Base-by-base conservation (phyloP, 2,797 vertebrate species). In the Hoplostethus atlanticus region DNA sequence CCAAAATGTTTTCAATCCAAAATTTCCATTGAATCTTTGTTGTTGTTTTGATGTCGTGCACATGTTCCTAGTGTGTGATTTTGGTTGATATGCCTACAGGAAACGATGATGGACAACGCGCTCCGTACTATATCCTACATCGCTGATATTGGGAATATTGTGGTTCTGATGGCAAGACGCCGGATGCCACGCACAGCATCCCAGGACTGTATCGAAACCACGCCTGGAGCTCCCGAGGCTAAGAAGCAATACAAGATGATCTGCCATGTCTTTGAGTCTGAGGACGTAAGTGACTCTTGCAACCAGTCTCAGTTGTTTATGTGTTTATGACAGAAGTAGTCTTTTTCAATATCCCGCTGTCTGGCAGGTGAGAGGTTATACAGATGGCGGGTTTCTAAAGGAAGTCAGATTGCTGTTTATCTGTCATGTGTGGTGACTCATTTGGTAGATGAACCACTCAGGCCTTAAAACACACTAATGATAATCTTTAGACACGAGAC, bases 211-310 rank as follows among this genome's bases (percentile, higher is more conserved):
- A 98, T 99, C 0, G 98, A 99, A 86, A 98, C 97, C n/a, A 99
- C 98, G 0, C 97, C 98, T 0, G 98, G 98, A 0, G 96, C 96
- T 0, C 95, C 96, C 0, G 98, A 99, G 85, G 96, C 95, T 25
- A 98, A 97, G 95, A 99, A 99, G 81, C 98, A 99, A 89, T 99
- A 99, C 91, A 99, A 99, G 93, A 99, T 99, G 98, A 97, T 99
- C 76, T 99, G 98, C 89, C 98, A 99, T 0, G 98, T 99, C 87
- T 99, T 99, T 17, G 98, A 99, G 82, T 99, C 98, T 0, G 98
- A 99, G 85, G 98, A 99, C 53, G 98, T 99, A 91, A 97, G 98
- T 96, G 59, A 31, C 53, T 25, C 25, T 59, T 54, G 47, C 67
- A 34, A 1, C 25, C 13, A n/a, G 34, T 30, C n/a, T 46, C 54